Evolutionary conservation across 2,888 invertebrate species (phyloP).

Genomic region (Drosophila mulleri): DNA sequence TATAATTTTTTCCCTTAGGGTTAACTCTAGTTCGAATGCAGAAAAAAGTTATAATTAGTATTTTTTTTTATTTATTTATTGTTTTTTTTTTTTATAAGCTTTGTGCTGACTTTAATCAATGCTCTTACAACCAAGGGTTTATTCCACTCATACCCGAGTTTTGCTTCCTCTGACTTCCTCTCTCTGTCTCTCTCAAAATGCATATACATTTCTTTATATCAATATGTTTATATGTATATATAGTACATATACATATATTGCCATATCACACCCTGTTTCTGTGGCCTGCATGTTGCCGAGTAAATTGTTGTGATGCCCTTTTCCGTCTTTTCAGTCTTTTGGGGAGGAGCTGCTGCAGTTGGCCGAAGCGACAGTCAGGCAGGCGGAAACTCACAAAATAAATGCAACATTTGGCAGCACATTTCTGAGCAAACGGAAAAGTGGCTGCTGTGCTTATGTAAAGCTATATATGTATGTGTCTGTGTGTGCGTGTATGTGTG

Average conservation of each 20-base stretch:
- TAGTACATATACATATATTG: not conserved
- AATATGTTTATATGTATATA: not conserved
- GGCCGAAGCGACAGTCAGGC: conserved; percentile 33
- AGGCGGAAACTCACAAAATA: conserved; percentile 79
- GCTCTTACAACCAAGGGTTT: no score
- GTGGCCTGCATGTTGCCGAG: conserved; percentile 30
- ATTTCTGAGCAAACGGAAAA: conserved; percentile 76
- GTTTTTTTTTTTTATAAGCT: no score
- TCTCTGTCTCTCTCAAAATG: no score
- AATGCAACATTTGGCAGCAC: conserved; percentile 82
- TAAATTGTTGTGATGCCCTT: conserved; percentile 50
- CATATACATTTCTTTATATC: not conserved
- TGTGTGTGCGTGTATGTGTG: conserved; percentile 21
- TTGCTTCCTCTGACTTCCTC: no score
- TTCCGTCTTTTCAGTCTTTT: conserved; percentile 11
- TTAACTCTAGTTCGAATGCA: no score
- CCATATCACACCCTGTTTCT: conserved; percentile 5
- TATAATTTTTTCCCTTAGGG: no score
- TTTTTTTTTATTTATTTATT: no score
- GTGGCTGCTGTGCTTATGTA: conserved; percentile 55
- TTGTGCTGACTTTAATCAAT: no score
- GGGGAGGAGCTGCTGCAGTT: conserved; percentile 21
- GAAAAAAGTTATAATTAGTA: no score
- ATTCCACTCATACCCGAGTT: no score
- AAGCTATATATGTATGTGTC: conserved; percentile 8